Conservation (phyloP, 23 tunicate species). For the Trididemnum nubilum region DNA sequence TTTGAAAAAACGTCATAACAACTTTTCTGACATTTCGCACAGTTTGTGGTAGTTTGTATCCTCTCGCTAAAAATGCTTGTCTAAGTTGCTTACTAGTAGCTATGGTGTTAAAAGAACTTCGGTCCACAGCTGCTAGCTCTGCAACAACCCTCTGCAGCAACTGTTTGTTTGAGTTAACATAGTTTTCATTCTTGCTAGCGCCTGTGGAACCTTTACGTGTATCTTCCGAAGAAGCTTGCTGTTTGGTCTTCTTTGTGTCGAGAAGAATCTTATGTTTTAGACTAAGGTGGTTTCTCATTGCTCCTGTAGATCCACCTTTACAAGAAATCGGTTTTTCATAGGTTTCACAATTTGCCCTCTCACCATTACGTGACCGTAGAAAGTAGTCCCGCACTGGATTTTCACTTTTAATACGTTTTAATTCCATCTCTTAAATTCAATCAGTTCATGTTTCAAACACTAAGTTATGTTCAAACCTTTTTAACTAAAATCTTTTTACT, state of each 20-base stretch:
- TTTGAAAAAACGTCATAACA: constrained; percentile 46
- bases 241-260: constrained; percentile 35
- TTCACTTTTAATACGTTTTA: too few relatives aligned
- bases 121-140: constrained; percentile 60
- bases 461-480: too few relatives aligned
- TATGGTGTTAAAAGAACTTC: constrained; percentile 56
- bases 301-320: constrained; percentile 51
- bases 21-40: constrained; percentile 55
- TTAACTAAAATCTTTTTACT: too few relatives aligned
- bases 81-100: constrained; percentile 55
- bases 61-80: constrained; percentile 60
- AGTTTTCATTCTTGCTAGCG: constrained; percentile 19
- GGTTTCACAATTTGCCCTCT: constrained; percentile 36
- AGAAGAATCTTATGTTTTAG: constrained; percentile 33
- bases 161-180: constrained; percentile 39
- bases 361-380: constrained; percentile 39
- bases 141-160: constrained; percentile 60
- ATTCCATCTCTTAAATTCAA: too few relatives aligned
- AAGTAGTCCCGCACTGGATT: too few relatives aligned
- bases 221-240: too few relatives aligned
- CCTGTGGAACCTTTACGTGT: too few relatives aligned
- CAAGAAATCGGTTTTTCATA: constrained; percentile 36
- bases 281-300: too few relatives aligned
- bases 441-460: too few relatives aligned
- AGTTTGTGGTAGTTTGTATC: constrained; percentile 63